These are phyloP conservation scores for Microcebus jonahi DNA, from an alignment of 2,113 vertebrate genomes.

Conservation along the genomic window DNA sequence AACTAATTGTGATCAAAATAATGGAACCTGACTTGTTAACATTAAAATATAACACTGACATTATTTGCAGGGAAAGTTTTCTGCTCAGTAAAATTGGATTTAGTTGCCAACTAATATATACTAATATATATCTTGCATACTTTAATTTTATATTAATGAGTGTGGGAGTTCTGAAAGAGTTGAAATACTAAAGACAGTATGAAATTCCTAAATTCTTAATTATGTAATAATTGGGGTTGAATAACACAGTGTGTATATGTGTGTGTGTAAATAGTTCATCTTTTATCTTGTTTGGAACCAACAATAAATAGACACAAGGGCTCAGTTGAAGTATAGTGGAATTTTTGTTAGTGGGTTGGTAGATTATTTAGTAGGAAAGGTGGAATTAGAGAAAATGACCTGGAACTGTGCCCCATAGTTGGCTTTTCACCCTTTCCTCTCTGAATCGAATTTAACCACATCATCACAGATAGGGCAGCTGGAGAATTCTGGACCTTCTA, in stretches of 20 bases:
- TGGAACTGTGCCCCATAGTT: not conserved
- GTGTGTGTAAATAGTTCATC: not conserved
- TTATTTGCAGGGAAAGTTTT: not conserved
- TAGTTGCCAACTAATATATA: not conserved
- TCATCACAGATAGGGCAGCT: not conserved
- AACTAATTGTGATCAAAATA: not conserved
- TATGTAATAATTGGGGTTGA: not conserved
- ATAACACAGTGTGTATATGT: not conserved
- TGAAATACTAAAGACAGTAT: not conserved
- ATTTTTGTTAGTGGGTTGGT: not conserved
- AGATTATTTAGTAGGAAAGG: not conserved
- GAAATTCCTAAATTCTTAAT: not conserved
- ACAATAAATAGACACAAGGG: not conserved
- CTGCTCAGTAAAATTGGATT: not conserved
- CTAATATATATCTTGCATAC: not conserved
- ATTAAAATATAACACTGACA: not conserved
- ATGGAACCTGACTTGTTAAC: not conserved
- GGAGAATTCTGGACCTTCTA: too few species aligned
- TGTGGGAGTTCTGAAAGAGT: not conserved
- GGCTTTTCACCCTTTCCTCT: not conserved
- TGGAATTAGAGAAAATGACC: not conserved
- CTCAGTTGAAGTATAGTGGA: not conserved
- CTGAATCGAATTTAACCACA: not conserved
- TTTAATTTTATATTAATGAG: not conserved
- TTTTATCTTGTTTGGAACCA: not conserved